Evolutionary conservation across 2,888 invertebrate species (phyloP).

Genomic region (Eupeodes luniger): DNA sequence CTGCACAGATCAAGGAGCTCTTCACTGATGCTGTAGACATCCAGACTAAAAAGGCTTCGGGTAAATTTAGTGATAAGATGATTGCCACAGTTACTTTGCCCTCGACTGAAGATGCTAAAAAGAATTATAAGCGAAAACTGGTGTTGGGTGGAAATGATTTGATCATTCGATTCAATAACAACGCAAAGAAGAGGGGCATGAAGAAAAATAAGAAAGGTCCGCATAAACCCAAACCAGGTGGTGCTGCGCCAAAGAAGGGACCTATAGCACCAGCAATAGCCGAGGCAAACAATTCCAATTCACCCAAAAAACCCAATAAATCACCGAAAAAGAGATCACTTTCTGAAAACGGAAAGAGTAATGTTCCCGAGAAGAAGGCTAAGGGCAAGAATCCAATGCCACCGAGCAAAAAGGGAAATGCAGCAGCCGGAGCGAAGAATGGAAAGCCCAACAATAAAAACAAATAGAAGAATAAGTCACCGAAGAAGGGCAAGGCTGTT

Average conservation of each 20-base stretch:
- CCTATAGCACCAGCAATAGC: not conserved
- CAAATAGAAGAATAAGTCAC: not conserved
- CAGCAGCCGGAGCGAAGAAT: not conserved
- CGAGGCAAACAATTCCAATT: not conserved
- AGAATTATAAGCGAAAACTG: conserved; percentile 78
- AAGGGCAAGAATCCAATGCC: not conserved
- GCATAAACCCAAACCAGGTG: not conserved
- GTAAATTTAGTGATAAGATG: conserved; percentile 77
- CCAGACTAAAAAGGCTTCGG: conserved; percentile 79
- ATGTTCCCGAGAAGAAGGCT: conserved; percentile 17
- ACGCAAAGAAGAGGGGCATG: not conserved
- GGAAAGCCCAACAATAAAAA: not conserved
- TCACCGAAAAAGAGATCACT: conserved; percentile 7
- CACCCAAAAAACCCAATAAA: conserved; percentile 12
- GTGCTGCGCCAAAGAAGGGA: not conserved
- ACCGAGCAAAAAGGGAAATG: not conserved
- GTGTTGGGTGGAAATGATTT: conserved; percentile 78
- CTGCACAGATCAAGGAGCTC: conserved; percentile 79
- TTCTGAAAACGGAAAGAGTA: not conserved
- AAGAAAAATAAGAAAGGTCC: not conserved
- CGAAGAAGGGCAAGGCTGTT: not conserved
- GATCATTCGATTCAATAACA: conserved; percentile 78
- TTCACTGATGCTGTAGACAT: conserved; percentile 81
- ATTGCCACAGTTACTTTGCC: conserved; percentile 81
- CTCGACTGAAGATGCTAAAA: conserved; percentile 79